A percentile compares a stretch with the other conserved stretches of the same genome.
Evolutionary conservation across 1,140 invertebrate species (phyloP).

Genomic region (Acromyrmex echinatior): DNA sequence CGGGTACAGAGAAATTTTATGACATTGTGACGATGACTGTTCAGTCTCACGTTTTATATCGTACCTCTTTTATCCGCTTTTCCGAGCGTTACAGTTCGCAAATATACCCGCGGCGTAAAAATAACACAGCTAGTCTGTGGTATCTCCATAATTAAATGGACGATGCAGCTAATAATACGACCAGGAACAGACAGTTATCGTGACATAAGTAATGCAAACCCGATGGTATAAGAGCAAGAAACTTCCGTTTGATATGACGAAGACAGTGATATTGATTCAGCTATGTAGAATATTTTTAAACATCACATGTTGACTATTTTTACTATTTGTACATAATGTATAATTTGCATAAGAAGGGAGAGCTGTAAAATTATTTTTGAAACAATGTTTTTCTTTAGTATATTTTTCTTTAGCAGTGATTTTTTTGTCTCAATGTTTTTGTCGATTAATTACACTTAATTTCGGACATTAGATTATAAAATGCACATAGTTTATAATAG

Average conservation of each 20-base stretch:
- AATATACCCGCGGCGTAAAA: slow-evolving; percentile 17
- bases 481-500: neutral
- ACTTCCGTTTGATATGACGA: neutral
- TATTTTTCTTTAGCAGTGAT: neutral
- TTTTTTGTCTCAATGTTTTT: neutral
- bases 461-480: neutral
- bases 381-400: neutral
- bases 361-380: neutral
- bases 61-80: neutral
- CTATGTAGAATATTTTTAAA: slow-evolving; percentile 34
- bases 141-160: neutral
- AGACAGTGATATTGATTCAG: slow-evolving; percentile 25
- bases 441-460: neutral
- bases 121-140: neutral
- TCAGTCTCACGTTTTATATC: neutral
- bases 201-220: neutral
- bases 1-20: neutral
- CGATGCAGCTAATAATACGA: slow-evolving; percentile 19
- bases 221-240: neutral
- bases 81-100: neutral
- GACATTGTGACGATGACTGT: neutral
- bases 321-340: neutral
- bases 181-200: neutral
- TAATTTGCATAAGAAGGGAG: neutral
- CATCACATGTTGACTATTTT: neutral